phyloP scores from a whole-genome alignment of 2,888 invertebrate species.

The Mythimna lalbum region DNA sequence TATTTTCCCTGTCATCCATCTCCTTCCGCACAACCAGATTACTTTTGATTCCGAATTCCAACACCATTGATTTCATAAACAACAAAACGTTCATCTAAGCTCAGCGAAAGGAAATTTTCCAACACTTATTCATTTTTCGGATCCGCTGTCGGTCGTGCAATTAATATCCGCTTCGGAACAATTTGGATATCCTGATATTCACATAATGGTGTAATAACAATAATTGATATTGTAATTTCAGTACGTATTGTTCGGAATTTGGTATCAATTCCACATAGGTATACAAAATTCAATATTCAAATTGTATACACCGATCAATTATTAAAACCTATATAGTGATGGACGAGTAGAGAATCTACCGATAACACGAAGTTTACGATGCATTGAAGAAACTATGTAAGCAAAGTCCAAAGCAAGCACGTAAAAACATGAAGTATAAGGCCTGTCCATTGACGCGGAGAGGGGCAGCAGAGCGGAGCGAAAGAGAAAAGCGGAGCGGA shows the following conservation, averaged over 20 bases:
- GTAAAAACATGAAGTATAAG: conserved; percentile 50
- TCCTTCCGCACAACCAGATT: conserved; percentile 87
- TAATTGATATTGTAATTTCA: conserved; percentile 43
- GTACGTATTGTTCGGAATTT: conserved; percentile 2
- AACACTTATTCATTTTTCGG: conserved; percentile 39
- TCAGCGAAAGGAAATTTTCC: conserved; percentile 44
- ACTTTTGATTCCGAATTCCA: conserved; percentile 88
- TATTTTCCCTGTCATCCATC: conserved; percentile 89
- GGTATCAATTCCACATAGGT: neutral
- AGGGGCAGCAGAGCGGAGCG: too few relatives aligned
- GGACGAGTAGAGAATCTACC: neutral
- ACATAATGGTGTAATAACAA: conserved; percentile 30
- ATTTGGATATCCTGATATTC: conserved; percentile 26
- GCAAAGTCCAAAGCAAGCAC: conserved; percentile 40
- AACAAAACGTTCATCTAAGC: conserved; percentile 63
- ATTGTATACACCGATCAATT: neutral
- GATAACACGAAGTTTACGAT: conserved; percentile 9
- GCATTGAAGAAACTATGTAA: conserved; percentile 20
- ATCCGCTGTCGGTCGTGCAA: conserved; percentile 37
- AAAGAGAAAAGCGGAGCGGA: too few relatives aligned
- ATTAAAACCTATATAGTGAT: neutral
- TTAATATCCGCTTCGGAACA: conserved; percentile 45
- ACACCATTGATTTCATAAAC: conserved; percentile 85
- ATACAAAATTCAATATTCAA: too few relatives aligned
- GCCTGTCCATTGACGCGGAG: too few relatives aligned